Evolutionary conservation across 2,797 vertebrate species (phyloP).

Genomic region (Anisognathus igniventris): DNA sequence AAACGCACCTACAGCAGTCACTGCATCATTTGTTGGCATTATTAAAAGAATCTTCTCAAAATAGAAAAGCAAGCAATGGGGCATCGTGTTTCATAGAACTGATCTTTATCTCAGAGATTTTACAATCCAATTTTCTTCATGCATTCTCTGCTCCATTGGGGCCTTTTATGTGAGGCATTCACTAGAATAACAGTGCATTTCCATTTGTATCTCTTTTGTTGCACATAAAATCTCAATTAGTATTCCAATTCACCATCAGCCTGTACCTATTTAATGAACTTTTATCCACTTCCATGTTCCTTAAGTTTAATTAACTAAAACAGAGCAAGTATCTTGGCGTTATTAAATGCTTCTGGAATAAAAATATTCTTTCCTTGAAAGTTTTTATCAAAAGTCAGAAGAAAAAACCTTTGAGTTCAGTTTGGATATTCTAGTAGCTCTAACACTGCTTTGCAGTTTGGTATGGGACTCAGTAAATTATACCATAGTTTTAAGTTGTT

Average conservation of each 20-base stretch:
- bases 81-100: constrained; percentile 44
- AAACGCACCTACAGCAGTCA: not conserved
- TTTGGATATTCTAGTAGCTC: not conserved
- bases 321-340: constrained; percentile 50
- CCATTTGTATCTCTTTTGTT: constrained; percentile 67
- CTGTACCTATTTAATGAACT: constrained; percentile 69
- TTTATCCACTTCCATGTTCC: constrained; percentile 69
- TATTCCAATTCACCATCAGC: constrained; percentile 55
- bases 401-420: not conserved
- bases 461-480: not conserved
- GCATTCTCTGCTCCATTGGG: constrained; percentile 14
- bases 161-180: constrained; percentile 33
- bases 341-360: constrained; percentile 58
- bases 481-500: not conserved
- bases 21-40: constrained; percentile 45
- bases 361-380: constrained; percentile 59
- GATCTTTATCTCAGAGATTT: constrained; percentile 59
- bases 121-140: constrained; percentile 62
- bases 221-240: constrained; percentile 69
- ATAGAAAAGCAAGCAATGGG: constrained; percentile 48
- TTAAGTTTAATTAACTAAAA: constrained; percentile 77
- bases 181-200: constrained; percentile 32
- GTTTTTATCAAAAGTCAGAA: constrained; percentile 36
- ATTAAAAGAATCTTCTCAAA: constrained; percentile 51
- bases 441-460: not conserved